Conservation (phyloP, 2,797 vertebrate species). For the Hylomyscus alleni region DNA sequence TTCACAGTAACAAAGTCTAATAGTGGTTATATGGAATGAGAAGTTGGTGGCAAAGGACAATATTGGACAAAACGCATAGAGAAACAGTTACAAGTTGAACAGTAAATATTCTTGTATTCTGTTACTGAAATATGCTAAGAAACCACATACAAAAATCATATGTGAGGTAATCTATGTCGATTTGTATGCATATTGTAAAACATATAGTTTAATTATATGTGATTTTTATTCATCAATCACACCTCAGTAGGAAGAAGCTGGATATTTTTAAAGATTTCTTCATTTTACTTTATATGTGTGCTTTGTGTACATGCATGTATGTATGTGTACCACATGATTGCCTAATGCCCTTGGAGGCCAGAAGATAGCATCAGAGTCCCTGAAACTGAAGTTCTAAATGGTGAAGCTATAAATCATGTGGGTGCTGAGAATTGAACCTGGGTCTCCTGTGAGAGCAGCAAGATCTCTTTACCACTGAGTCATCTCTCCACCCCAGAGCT, state of each 20-base stretch:
- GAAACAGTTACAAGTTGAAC: not conserved
- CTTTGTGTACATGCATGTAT: not conserved
- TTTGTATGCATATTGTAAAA: not conserved
- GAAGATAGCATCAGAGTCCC: not conserved
- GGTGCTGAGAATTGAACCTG: not conserved
- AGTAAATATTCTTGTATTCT: not conserved
- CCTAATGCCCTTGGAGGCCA: not conserved
- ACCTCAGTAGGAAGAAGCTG: not conserved
- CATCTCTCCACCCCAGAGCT: not conserved
- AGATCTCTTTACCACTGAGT: not conserved
- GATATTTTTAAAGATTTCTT: not conserved
- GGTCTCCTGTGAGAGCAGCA: not conserved
- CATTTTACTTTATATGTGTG: not conserved
- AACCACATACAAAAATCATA: not conserved
- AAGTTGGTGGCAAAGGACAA: not conserved
- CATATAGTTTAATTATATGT: not conserved
- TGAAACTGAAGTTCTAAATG: not conserved
- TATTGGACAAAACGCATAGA: not conserved
- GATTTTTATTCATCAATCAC: not conserved
- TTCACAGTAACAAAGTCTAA: not conserved
- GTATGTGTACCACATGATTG: not conserved
- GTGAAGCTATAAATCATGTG: not conserved
- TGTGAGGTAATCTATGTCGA: not conserved
- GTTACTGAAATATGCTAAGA: not conserved
- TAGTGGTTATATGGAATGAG: not conserved